These are phyloP conservation scores for Gryllus bimaculatus DNA, from an alignment of 1,140 invertebrate genomes.

Conservation along the genomic window DNA sequence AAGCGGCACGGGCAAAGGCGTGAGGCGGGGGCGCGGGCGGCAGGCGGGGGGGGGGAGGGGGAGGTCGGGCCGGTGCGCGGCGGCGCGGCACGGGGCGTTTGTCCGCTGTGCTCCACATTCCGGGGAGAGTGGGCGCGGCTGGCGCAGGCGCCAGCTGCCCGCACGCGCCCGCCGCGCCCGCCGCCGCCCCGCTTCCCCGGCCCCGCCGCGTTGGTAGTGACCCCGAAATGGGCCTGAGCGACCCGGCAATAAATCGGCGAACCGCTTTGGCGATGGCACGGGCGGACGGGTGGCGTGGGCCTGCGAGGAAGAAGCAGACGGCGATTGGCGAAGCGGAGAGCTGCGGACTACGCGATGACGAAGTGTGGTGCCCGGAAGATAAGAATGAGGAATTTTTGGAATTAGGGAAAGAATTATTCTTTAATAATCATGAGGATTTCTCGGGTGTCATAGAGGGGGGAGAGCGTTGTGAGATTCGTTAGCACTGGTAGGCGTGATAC, in stretches of 20 bases:
- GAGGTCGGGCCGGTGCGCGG: no score
- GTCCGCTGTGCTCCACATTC: background rate
- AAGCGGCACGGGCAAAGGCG: no score
- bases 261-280: background rate
- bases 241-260: background rate
- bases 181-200: no score
- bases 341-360: background rate
- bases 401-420: background rate
- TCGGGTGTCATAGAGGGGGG: no score
- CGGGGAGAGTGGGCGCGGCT: background rate
- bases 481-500: no score
- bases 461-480: no score
- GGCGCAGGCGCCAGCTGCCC: background rate
- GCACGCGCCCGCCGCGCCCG: no score
- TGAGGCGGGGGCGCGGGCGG: no score
- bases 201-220: background rate
- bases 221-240: background rate
- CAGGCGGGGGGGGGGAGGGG: no score
- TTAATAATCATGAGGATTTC: no score
- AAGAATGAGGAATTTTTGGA: background rate
- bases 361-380: background rate
- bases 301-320: background rate
- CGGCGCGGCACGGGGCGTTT: no score
- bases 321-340: background rate
- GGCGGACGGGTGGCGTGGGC: no score